A percentile compares a stretch with the other conserved stretches of the same genome.
Conservation (phyloP, 2,888 invertebrate genomes). For the Schizaphis graminum region DNA sequence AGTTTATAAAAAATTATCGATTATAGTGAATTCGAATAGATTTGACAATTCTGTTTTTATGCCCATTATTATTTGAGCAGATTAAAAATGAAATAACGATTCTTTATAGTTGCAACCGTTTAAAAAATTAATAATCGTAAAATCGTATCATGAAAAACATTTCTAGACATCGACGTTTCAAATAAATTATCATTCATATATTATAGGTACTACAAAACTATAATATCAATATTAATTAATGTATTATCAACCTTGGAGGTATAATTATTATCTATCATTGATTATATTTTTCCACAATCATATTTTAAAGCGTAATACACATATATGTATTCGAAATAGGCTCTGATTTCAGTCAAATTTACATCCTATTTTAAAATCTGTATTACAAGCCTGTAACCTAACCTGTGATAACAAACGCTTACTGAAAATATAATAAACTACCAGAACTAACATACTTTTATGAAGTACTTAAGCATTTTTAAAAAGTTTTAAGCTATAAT, state of each 20-base stretch:
- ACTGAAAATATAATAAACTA: background rate
- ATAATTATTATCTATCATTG: constrained; percentile 1
- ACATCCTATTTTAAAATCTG: background rate
- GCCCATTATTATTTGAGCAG: background rate
- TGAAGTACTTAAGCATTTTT: background rate
- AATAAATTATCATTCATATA: background rate
- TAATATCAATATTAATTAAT: background rate
- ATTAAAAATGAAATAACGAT: background rate
- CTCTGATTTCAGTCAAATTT: background rate
- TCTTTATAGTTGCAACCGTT: background rate
- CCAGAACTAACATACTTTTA: background rate
- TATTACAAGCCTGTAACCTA: background rate
- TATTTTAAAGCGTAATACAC: background rate
- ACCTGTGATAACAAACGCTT: background rate
- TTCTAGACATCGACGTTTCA: background rate
- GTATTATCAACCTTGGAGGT: background rate
- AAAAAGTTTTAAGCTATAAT: background rate
- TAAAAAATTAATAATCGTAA: background rate
- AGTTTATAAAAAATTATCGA: background rate
- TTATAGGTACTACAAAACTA: background rate
- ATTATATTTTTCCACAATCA: background rate
- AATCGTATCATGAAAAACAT: background rate
- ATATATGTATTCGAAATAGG: background rate
- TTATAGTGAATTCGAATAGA: background rate
- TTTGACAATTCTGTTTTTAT: background rate